Percentiles rank a stretch among this genome's conserved stretches.
phyloP scores from a whole-genome alignment of 2,113 vertebrate genomes.

The Copsychus sechellarum region DNA sequence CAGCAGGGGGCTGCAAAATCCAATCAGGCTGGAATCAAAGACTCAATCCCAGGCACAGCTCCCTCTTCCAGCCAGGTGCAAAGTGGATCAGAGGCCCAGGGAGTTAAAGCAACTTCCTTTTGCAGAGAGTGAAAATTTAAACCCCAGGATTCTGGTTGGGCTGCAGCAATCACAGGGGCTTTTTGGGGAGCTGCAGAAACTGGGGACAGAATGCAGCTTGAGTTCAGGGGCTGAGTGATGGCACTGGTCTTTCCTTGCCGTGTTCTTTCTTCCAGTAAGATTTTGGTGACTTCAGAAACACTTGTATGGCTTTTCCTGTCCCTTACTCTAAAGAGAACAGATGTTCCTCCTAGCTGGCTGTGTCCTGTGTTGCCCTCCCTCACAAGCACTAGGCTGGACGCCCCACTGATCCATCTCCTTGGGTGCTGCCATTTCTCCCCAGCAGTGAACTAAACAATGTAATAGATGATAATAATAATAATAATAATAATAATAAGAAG shows the following conservation, averaged over 20 bases:
- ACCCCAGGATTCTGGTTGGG: background rate
- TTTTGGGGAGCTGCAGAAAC: background rate
- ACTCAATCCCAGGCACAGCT: background rate
- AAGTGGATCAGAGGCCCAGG: conserved; percentile 3
- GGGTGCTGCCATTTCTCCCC: background rate
- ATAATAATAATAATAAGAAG: no score
- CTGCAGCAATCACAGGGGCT: background rate
- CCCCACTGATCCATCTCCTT: background rate
- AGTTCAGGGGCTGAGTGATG: background rate
- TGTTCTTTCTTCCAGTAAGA: background rate
- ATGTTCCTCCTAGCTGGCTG: background rate
- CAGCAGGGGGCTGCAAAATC: background rate
- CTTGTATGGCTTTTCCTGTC: background rate
- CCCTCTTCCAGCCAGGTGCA: background rate
- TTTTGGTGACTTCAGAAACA: background rate
- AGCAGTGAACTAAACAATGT: background rate
- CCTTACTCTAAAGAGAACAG: background rate
- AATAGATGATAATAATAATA: no score
- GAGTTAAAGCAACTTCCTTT: background rate
- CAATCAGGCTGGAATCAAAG: background rate
- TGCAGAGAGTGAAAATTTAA: background rate
- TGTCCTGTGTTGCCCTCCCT: background rate
- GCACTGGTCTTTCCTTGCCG: background rate
- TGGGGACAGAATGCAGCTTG: background rate
- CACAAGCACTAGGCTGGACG: background rate